Evolutionary conservation across 2,797 vertebrate species (phyloP).

Genomic region (Micrastur ruficollis): DNA sequence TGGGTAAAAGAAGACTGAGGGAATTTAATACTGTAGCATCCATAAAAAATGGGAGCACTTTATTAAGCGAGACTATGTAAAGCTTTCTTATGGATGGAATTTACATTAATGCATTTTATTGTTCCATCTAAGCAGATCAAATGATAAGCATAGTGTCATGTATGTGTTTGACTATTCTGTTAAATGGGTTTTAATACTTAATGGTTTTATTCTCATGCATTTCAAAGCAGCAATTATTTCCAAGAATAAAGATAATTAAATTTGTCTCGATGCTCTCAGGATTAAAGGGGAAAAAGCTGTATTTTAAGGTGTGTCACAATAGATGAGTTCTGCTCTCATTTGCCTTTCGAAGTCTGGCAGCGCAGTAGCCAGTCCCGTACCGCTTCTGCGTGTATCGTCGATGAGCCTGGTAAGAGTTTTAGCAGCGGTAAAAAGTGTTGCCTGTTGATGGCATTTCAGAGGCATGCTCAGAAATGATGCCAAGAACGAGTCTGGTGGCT

Average conservation of each 20-base stretch:
- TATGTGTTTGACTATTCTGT: neutral
- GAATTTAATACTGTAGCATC: neutral
- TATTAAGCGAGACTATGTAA: neutral
- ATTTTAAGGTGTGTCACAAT: neutral
- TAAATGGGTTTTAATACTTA: neutral
- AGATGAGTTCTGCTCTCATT: neutral
- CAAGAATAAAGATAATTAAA: neutral
- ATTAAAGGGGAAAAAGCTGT: neutral
- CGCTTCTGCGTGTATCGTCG: neutral
- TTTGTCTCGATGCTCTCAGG: neutral
- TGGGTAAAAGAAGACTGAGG: neutral
- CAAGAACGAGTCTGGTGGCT: neutral
- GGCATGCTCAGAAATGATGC: neutral
- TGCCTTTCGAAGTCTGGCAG: neutral
- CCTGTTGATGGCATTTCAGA: neutral
- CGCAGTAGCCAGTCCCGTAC: accelerated
- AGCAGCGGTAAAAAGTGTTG: neutral
- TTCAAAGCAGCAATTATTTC: slow-evolving; percentile 12
- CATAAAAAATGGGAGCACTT: slow-evolving; percentile 2
- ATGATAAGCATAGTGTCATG: neutral
- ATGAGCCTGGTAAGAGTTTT: neutral
- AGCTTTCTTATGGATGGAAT: slow-evolving; percentile 15
- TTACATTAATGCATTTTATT: slow-evolving; percentile 1
- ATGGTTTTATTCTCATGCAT: neutral
- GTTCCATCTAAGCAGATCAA: neutral